These are phyloP conservation scores for Limanda limanda DNA, from an alignment of 2,113 vertebrate genomes.

Conservation along the genomic window DNA sequence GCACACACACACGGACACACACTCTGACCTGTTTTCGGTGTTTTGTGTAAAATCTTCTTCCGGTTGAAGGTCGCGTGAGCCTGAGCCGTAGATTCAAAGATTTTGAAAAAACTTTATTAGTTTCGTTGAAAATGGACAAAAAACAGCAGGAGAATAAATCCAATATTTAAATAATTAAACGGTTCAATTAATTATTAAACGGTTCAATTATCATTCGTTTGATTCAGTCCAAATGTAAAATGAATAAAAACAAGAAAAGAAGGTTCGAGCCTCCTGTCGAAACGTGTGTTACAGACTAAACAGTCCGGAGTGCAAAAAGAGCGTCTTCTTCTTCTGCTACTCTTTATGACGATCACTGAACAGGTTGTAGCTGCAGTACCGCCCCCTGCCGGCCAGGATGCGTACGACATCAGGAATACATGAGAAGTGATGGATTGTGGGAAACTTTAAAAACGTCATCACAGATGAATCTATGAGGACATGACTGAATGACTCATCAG, in stretches of 20 bases:
- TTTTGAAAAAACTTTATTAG: not conserved
- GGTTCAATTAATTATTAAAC: not conserved
- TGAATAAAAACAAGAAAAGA: not conserved
- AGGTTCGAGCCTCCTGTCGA: not conserved
- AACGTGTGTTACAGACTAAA: not conserved
- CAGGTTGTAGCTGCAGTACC: not conserved
- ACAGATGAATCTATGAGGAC: too few species aligned
- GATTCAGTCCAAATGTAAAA: not conserved
- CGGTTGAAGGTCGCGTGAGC: constrained; percentile 16
- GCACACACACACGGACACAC: too few species aligned
- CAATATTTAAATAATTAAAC: not conserved
- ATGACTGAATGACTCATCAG: too few species aligned
- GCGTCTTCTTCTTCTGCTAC: not conserved
- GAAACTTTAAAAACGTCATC: too few species aligned
- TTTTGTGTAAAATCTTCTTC: not conserved
- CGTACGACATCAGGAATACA: too few species aligned
- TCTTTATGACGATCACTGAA: not conserved
- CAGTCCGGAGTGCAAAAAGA: not conserved
- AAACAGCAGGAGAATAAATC: not conserved
- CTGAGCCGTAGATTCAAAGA: not conserved
- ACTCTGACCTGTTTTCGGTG: not conserved
- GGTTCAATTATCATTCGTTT: not conserved
- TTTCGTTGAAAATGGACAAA: not conserved
- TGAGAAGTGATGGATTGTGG: too few species aligned
- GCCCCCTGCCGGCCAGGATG: too few species aligned